Conservation (phyloP, 2,888 invertebrate genomes). For the Hemicrepidius hirtus region DNA sequence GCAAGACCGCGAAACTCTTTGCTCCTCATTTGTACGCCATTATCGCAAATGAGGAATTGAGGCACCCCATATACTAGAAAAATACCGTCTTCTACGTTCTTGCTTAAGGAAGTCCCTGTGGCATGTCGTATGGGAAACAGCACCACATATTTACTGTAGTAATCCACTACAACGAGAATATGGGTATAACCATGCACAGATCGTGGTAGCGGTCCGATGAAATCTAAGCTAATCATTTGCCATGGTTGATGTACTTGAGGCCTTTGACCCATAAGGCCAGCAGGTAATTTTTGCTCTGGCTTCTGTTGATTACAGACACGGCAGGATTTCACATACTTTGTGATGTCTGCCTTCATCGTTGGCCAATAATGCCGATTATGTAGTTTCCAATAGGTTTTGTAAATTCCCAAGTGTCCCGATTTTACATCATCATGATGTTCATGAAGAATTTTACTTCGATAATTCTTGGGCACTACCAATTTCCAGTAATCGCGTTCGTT, state of each 20-base stretch:
- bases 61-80: conserved; percentile 26
- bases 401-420: conserved; percentile 4
- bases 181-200: neutral
- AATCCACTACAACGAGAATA: neutral
- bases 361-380: conserved; percentile 7
- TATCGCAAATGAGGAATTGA: conserved; percentile 8
- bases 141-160: conserved; percentile 10
- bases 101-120: neutral
- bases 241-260: neutral
- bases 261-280: neutral
- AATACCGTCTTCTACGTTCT: conserved; percentile 1
- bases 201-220: conserved; percentile 13
- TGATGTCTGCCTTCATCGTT: neutral
- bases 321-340: conserved; percentile 2
- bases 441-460: neutral
- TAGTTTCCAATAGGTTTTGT: conserved; percentile 7
- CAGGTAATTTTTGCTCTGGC: neutral
- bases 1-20: neutral
- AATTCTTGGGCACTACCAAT: too few species aligned
- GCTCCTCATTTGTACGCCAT: conserved; percentile 22
- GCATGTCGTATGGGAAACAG: conserved; percentile 4
- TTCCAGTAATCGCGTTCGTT: conserved; percentile 2
- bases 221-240: conserved; percentile 3
- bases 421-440: neutral
- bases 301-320: neutral